Base-by-base conservation (phyloP, 2,113 vertebrate species). In the Marmota monax region DNA sequence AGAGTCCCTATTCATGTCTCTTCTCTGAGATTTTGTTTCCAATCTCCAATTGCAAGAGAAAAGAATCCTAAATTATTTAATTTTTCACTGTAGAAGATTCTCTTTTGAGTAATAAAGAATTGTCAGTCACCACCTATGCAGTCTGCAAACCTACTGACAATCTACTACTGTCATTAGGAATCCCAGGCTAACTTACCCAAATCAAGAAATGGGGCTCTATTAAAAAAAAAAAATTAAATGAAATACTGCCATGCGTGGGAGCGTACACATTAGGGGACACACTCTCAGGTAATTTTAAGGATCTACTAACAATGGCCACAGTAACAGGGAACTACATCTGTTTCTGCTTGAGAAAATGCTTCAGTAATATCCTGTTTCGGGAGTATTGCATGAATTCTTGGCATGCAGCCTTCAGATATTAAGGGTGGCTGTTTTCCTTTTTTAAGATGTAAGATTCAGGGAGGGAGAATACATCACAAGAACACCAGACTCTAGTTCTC, bases 321-420 rank as follows among this genome's bases (percentile, higher is more conserved):
- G 23, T 73, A 86, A 90, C 65, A 69, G 73, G 53, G 79, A 93
- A 95, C 34, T 87, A 45, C 83, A 96, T 95, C 92, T 97, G 97
- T 92, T 97, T 97, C 91, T 97, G 92, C 79, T 95, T 94, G 85
- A 97, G 79, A 96, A 96, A 94, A 96, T 56, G 56, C 67, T 90
- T 96, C 61, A 84, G 51, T 95, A 94, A 97, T 82, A 97, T 88
- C 90, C 96, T 94, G 92, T 95, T 96, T 97, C 56, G 10, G 91
- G 78, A 96, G 61, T 73, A 63, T 80, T 25, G 69, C 48, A 42
- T 82, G 73, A 91, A 96, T 94, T 95, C 80, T 77, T 91, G 96
- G 97, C 92, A 80, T 58, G 9, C 8, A 37, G 91, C 92, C 83
- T 86, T 95, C 91, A 89, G 73, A 95, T 94, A 85, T 72, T 89